Base-by-base conservation (phyloP, 2,113 vertebrate genomes). In the Sigmodon hispidus region DNA sequence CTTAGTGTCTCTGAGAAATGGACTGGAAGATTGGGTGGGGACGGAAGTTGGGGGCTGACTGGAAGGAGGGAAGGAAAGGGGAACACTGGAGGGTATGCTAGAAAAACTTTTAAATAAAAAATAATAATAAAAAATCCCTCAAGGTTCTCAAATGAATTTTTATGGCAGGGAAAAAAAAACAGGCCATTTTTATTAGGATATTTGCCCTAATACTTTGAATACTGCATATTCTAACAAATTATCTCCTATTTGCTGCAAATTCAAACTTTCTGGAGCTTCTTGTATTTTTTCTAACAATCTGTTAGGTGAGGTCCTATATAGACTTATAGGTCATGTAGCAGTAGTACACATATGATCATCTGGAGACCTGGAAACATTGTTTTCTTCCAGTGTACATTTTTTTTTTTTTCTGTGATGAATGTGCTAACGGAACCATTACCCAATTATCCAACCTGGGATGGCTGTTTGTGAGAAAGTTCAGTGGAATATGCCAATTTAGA, bases 81-180 rank as follows among this genome's bases (percentile, higher is more conserved):
- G n/a, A n/a, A n/a, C n/a, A n/a, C n/a, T n/a, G n/a, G n/a, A n/a
- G n/a, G n/a, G n/a, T n/a, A n/a, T n/a, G n/a, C n/a, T n/a, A n/a
- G n/a, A n/a, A n/a, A n/a, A n/a, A n/a, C n/a, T n/a, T n/a, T n/a
- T n/a, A n/a, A n/a, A n/a, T n/a, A n/a, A n/a, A n/a, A n/a, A n/a
- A n/a, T n/a, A n/a, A n/a, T n/a, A 75, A 69, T 59, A 91, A 90
- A 93, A 91, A 76, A n/a, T n/a, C n/a, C n/a, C 36, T 69, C 40
- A 87, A 91, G 48, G 79, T 36, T 12, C 45, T 48, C 24, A 72
- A 57, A 86, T 87, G 87, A 95, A 91, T 84, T 24, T 97, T 7
- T 19, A 69, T 26, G 48, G 52, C 26, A 93, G 75, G n/a, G n/a
- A n/a, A 92, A 80, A 87, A 87, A 83, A 6, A 76, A 73, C 31